Percentiles rank a stretch among this genome's conserved stretches.
Conservation (phyloP, 2,797 vertebrate species). For the Gymnopithys bicolor region DNA sequence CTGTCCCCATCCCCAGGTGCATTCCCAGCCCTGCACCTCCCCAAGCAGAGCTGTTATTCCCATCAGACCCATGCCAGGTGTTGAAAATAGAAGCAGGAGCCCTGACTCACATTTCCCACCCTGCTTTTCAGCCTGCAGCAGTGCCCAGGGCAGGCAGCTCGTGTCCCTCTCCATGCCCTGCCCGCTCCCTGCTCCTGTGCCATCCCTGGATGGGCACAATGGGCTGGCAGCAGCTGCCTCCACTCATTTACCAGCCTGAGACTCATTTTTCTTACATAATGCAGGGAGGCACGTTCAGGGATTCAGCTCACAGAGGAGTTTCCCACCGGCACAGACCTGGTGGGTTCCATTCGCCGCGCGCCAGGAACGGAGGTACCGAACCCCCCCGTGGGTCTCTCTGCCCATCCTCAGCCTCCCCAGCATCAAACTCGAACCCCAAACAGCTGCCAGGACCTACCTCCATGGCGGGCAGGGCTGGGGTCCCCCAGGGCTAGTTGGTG, state of each 20-base stretch:
- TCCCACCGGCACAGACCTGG: not conserved
- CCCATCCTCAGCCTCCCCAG: not conserved
- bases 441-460: slow-evolving; percentile 28
- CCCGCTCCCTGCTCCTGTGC: not conserved
- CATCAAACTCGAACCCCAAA: accelerated
- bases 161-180: not conserved
- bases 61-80: not conserved
- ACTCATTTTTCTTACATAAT: not conserved
- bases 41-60: not conserved
- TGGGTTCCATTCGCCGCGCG: accelerated
- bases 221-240: not conserved
- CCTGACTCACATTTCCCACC: not conserved
- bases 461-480: not conserved
- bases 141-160: not conserved
- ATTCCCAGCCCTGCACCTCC: not conserved
- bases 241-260: not conserved
- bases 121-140: not conserved
- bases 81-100: slow-evolving; percentile 23
- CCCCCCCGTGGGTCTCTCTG: accelerated
- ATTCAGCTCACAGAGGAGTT: not conserved
- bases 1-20: accelerated
- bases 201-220: accelerated
- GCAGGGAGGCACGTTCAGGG: not conserved
- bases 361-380: accelerated
- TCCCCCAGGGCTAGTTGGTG: not conserved